Evolutionary conservation across 1,140 invertebrate genomes (phyloP).

Genomic region (Drosophila fuyamai): DNA sequence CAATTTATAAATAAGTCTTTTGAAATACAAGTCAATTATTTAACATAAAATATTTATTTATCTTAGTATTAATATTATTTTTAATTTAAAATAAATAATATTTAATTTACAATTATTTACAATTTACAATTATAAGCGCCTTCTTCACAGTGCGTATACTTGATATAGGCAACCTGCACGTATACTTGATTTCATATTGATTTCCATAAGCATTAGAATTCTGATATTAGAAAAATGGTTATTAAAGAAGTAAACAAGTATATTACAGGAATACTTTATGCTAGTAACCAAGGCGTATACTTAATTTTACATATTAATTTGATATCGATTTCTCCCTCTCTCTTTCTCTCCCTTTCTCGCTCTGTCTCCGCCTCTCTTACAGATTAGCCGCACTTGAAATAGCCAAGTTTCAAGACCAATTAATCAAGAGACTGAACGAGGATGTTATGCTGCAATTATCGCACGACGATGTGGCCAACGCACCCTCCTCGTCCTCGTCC

Average conservation of each 20-base stretch:
- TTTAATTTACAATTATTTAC: too few species aligned
- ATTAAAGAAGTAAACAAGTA: too few species aligned
- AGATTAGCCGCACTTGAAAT: conserved; percentile 93
- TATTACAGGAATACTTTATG: too few species aligned
- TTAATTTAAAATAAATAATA: too few species aligned
- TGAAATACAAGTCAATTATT: too few species aligned
- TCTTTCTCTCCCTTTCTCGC: not conserved
- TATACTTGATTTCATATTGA: conserved; percentile 17
- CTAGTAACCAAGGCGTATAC: not conserved
- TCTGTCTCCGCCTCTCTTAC: not conserved
- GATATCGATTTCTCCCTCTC: conserved; percentile 3
- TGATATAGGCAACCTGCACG: not conserved
- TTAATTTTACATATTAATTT: conserved; percentile 16
- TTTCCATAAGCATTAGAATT: not conserved
- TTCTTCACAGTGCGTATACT: not conserved
- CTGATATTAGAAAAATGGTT: too few species aligned
- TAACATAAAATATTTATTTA: too few species aligned
- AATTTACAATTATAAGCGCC: too few species aligned
- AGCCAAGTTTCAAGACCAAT: conserved; percentile 93
- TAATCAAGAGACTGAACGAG: conserved; percentile 91
- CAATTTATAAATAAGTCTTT: too few species aligned
- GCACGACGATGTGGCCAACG: conserved; percentile 76
- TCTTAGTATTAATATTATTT: too few species aligned
- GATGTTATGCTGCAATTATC: conserved; percentile 87
- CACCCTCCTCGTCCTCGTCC: conserved; percentile 85